Conservation (phyloP, 2,113 vertebrate genomes). For the Thunnus maccoyii region DNA sequence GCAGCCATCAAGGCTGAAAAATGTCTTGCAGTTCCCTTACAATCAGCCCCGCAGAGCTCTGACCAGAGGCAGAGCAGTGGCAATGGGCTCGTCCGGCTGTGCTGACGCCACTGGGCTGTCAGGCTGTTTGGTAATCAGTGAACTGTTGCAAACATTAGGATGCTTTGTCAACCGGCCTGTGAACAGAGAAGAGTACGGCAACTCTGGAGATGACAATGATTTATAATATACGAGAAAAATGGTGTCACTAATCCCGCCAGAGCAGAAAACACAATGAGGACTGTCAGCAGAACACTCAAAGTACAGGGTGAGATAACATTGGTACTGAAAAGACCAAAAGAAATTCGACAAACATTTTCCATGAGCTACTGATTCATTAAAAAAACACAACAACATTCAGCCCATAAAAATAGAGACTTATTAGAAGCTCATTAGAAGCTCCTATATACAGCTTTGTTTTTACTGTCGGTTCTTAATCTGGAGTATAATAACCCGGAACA, state of each 20-base stretch:
- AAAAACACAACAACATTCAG: constrained; percentile 12
- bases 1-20: constrained; percentile 66
- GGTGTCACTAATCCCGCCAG: constrained; percentile 38
- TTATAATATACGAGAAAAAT: constrained; percentile 44
- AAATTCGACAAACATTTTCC: background rate
- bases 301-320: constrained; percentile 24
- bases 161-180: constrained; percentile 55
- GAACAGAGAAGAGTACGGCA: constrained; percentile 41
- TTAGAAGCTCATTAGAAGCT: background rate
- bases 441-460: background rate
- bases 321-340: constrained; percentile 17
- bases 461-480: constrained; percentile 23
- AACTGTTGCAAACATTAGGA: constrained; percentile 64
- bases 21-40: constrained; percentile 50
- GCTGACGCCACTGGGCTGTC: constrained; percentile 55
- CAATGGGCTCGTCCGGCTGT: constrained; percentile 49
- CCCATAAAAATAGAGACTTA: background rate
- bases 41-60: constrained; percentile 59
- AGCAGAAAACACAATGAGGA: constrained; percentile 40
- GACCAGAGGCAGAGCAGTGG: constrained; percentile 50
- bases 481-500: constrained; percentile 36
- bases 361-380: background rate
- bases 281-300: constrained; percentile 27
- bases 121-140: constrained; percentile 62
- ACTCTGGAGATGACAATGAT: constrained; percentile 49